Evolutionary conservation across 1,140 invertebrate genomes (phyloP), one percentile per base, ranked within the genome.

Genomic region (Drosophila ohnishii): DNA sequence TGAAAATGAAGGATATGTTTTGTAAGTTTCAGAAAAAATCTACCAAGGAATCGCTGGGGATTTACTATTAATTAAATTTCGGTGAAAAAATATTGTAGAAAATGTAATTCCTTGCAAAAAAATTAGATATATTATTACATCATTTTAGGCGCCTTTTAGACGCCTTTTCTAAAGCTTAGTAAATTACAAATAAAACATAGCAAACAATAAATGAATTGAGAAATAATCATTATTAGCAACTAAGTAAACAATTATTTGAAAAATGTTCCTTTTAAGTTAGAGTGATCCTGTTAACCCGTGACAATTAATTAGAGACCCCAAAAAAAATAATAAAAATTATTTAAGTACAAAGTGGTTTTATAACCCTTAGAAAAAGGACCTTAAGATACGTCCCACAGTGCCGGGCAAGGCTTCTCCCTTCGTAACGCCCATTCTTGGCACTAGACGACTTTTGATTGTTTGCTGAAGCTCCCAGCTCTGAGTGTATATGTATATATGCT

Each of bases 401-500:
- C 35, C 3, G 1, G 11, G n/a, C 16, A 22, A 48, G 44, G 10
- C 11, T 22, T 40, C 57, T 72, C 67, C 37, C 70, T 32, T 40
- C 11, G 44, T 45, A 75, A 75, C 71, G 71, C 58, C 69, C 70
- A 16, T 58, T 65, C 70, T 53, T 65, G 70, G 30, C 81, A 59
- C 81, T 59, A 80, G 78, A 85, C 59, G 58, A 63, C 60, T 53
- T 72, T 75, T 75, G 69, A 81, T 78, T 85, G 74, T 86, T 67
- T 81, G 63, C 35, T 10, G 14, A 45, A 22, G 34, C 32, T 59
- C 39, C 65, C 56, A 47, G 51, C 25, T 45, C 39, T 40, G 44
- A 44, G 57, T 57, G 40, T 63, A 8, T 40, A 10, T 69, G 44
- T 48, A 48, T 34, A 14, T 42, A 8, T 47, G 32, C 45, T 30